phyloP scores from a whole-genome alignment of 2,113 vertebrate species.

The Cisticola juncidis region DNA sequence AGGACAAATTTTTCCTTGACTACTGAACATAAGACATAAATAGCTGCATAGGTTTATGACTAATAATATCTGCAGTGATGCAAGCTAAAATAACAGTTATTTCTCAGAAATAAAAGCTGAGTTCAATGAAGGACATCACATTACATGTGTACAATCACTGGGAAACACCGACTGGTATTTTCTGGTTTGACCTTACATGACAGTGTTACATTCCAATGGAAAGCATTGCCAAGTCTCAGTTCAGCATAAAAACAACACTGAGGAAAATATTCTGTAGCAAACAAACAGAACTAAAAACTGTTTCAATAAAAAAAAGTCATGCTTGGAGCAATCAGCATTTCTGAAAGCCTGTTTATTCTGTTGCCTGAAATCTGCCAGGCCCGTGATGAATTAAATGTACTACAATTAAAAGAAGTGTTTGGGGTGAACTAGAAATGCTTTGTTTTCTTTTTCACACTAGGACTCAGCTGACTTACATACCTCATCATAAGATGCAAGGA shows the following conservation, averaged over 20 bases:
- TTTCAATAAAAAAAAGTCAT: background rate
- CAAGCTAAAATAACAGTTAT: background rate
- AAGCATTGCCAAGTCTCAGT: background rate
- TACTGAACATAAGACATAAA: background rate
- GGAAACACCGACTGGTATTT: background rate
- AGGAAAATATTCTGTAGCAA: background rate
- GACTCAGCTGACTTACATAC: constrained; percentile 5
- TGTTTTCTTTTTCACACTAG: background rate
- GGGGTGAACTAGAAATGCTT: background rate
- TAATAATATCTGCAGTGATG: background rate
- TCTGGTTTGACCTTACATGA: constrained; percentile 10
- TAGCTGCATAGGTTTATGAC: background rate
- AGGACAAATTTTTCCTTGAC: background rate
- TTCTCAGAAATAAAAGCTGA: background rate
- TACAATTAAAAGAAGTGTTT: constrained; percentile 24
- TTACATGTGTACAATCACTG: background rate
- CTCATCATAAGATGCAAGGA: constrained; percentile 7
- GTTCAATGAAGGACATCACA: background rate
- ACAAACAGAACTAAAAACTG: background rate
- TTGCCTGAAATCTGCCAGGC: background rate
- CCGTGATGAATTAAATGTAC: background rate
- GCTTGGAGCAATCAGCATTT: background rate
- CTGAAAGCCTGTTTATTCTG: constrained; percentile 17
- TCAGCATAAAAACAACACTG: background rate
- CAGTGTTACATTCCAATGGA: background rate